Conservation (phyloP, 1,140 invertebrate species). For the Drosophila littoralis region DNA sequence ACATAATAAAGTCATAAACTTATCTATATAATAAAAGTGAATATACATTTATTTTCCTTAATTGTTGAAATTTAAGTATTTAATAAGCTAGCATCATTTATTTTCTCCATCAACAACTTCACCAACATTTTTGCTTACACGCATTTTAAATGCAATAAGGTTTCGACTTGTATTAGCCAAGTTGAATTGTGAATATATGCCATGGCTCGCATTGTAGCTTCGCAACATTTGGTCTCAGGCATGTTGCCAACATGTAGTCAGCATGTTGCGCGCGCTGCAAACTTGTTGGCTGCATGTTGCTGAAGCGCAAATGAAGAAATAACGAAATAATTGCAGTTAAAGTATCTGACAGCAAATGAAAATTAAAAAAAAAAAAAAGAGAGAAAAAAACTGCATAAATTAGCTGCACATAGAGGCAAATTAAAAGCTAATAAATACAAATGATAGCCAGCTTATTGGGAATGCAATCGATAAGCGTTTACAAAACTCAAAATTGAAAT, state of each 20-base stretch:
- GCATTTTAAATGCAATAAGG: background rate
- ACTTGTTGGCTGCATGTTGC: conserved; percentile 66
- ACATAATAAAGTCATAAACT: too few species aligned
- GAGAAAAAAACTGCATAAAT: conserved; percentile 53
- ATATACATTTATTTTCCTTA: too few species aligned
- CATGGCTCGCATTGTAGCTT: conserved; percentile 32
- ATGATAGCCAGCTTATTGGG: conserved; percentile 45
- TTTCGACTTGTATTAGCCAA: background rate
- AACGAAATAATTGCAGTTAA: conserved; percentile 60
- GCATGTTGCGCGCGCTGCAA: conserved; percentile 57
- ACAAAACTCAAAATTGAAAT: conserved; percentile 8
- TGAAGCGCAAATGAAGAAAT: conserved; percentile 60
- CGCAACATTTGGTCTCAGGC: conserved; percentile 38
- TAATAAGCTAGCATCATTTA: too few species aligned
- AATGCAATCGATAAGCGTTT: conserved; percentile 31
- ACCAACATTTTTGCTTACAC: background rate
- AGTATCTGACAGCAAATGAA: conserved; percentile 43
- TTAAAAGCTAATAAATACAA: conserved; percentile 50
- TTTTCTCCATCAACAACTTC: too few species aligned
- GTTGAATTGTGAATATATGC: background rate
- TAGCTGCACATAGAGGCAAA: conserved; percentile 52
- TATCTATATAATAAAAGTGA: too few species aligned
- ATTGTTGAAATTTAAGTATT: too few species aligned
- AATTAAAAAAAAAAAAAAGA: conserved; percentile 28
- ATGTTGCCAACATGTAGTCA: conserved; percentile 52